phyloP scores from a whole-genome alignment of 2,888 invertebrate genomes.

The Brenthis daphne region DNA sequence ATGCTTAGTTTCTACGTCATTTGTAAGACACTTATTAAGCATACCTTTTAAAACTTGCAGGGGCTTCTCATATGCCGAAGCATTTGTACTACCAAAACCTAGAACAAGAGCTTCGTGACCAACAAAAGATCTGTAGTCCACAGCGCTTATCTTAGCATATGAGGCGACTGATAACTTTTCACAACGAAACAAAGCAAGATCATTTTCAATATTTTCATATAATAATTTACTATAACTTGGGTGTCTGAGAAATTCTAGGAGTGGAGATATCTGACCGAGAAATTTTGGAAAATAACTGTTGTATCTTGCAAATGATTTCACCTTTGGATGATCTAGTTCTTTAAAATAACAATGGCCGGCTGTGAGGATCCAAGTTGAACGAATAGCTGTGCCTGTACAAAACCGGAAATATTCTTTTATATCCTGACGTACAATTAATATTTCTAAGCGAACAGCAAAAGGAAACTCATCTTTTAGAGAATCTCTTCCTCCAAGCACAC shows the following conservation, averaged over 20 bases:
- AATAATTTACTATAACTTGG: background rate
- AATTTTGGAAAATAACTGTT: constrained; percentile 28
- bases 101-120: constrained; percentile 16
- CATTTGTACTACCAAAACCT: constrained; percentile 10
- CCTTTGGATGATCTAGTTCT: background rate
- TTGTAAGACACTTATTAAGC: constrained; percentile 4
- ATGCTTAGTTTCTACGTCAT: background rate
- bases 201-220: background rate
- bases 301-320: constrained; percentile 16
- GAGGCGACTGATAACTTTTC: constrained; percentile 13
- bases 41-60: constrained; percentile 20
- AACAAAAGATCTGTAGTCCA: constrained; percentile 18
- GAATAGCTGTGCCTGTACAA: constrained; percentile 23
- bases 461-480: constrained; percentile 13
- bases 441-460: constrained; percentile 14
- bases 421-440: background rate
- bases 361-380: constrained; percentile 17
- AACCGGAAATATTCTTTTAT: background rate
- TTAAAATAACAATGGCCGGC: constrained; percentile 22
- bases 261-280: constrained; percentile 14
- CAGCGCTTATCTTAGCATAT: constrained; percentile 21
- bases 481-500: constrained; percentile 14
- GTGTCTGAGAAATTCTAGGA: constrained; percentile 8
- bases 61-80: background rate
- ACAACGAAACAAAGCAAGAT: constrained; percentile 16